phyloP scores from a whole-genome alignment of 2,797 vertebrate species.

The Gila robusta region DNA sequence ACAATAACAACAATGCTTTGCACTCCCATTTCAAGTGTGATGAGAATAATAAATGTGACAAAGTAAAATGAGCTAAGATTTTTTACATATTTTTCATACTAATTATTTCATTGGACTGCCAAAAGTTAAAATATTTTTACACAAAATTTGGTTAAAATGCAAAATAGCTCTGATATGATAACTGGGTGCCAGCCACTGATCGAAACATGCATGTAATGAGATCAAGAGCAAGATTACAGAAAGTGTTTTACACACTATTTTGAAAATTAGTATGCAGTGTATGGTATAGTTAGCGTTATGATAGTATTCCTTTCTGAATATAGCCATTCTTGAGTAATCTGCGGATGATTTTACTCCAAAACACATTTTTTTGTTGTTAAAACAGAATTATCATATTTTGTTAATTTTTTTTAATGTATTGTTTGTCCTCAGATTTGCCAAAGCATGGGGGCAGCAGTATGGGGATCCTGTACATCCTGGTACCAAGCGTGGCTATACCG shows the following conservation, averaged over 20 bases:
- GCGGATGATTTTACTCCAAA: neutral
- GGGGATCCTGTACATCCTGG: slow-evolving; percentile 96
- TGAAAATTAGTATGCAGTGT: neutral
- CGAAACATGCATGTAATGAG: neutral
- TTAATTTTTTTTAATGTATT: neutral
- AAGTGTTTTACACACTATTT: neutral
- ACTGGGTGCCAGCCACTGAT: neutral
- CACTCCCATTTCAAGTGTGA: neutral
- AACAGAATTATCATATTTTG: neutral
- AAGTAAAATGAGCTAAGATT: neutral
- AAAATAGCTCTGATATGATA: neutral
- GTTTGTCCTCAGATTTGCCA: slow-evolving; percentile 83
- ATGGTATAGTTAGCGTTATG: neutral
- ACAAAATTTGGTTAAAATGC: neutral
- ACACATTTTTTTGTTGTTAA: neutral
- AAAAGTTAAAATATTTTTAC: neutral
- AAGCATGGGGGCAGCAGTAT: slow-evolving; percentile 86
- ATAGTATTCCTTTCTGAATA: neutral
- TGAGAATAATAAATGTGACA: neutral
- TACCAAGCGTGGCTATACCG: slow-evolving; percentile 95
- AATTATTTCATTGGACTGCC: neutral
- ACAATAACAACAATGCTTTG: neutral
- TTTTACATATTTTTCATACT: neutral
- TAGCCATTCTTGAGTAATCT: neutral
- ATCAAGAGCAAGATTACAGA: neutral